Percentiles rank a stretch among this genome's conserved stretches.
Conservation (phyloP, 2,888 invertebrate genomes). For the Trichopria drosophilae region DNA sequence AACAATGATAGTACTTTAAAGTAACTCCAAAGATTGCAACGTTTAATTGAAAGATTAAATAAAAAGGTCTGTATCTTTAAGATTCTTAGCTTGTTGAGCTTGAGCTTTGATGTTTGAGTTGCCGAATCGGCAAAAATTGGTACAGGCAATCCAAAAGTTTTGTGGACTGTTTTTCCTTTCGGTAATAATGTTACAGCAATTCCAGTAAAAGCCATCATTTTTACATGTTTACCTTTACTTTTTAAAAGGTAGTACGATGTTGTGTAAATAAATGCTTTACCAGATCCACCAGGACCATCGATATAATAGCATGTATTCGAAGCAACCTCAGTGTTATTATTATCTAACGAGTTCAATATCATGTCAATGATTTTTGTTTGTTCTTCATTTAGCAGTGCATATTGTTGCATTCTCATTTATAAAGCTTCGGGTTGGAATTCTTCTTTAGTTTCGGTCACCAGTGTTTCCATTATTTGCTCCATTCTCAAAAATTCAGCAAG, state of each 20-base stretch:
- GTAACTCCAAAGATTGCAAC: conserved; percentile 31
- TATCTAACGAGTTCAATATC: conserved; percentile 20
- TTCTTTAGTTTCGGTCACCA: no score
- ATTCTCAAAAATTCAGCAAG: conserved; percentile 27
- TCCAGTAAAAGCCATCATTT: conserved; percentile 45
- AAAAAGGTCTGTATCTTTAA: conserved; percentile 24
- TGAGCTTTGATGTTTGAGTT: conserved; percentile 28
- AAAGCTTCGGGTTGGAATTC: no score
- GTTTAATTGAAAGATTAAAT: conserved; percentile 38
- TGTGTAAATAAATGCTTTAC: conserved; percentile 23
- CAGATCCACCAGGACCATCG: conserved; percentile 23
- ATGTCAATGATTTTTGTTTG: conserved; percentile 34
- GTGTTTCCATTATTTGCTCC: conserved; percentile 14
- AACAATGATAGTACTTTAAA: conserved; percentile 35
- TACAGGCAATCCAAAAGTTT: conserved; percentile 45
- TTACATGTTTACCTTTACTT: conserved; percentile 18
- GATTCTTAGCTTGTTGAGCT: conserved; percentile 24
- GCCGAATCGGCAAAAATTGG: conserved; percentile 25
- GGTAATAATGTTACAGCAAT: conserved; percentile 46
- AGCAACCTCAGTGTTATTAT: conserved; percentile 8
- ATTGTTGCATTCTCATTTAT: conserved; percentile 14
- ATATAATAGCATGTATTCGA: conserved; percentile 24
- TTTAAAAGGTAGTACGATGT: conserved; percentile 23
- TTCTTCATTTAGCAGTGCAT: conserved; percentile 28
- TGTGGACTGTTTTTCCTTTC: conserved; percentile 52